Base-by-base conservation (phyloP, 2,888 invertebrate species). In the Drosophila anomelani region DNA sequence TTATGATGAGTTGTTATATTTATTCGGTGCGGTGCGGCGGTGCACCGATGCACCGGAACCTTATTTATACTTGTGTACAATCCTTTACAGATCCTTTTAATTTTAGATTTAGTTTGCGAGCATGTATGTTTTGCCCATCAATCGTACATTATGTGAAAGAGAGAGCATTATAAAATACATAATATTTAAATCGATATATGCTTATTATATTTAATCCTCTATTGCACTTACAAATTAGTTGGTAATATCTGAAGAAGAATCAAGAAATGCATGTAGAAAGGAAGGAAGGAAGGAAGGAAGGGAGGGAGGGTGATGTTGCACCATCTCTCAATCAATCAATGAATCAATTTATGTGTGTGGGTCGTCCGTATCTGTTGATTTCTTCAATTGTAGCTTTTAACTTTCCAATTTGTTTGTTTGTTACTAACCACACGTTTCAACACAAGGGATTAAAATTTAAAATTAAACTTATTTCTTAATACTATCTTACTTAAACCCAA, bases 381-480 rank as follows among this genome's bases (percentile, higher is more conserved):
- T 67, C 20, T 54, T 46, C 15, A 66, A 47, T 66, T 49, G 41
- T 67, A 67, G 55, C 36, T 68, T 47, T 29, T 68, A 23, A 57
- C 17, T 69, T 69, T 68, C 61, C 67, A 76, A 76, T 66, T 69
- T 70, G 55, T 75, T 76, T 51, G 20, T 61, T 76, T 70, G 70
- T 78, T 72, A 59, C 49, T 74, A 74, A 59, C 49, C 72, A 80
- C 70, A 80, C 61, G 80, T 86, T 86, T 80, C 75, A 78, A 85
- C 88, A 90, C 90, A 90, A 90, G 90, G 90, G 91, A 90, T 90
- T 85, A 79, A 80, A 85, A 86, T 83, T 82, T 79, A 81, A 87
- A 75, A 78, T 79, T 81, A 88, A 74, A 78, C 79, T 90, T 78
- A 79, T 79, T 81, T 81, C 71, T 60, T 61, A 70, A 86, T 53